Evolutionary conservation across 2,888 invertebrate species (phyloP), one percentile per base, ranked within the genome.

Genomic region (Sarcophaga rosellei): DNA sequence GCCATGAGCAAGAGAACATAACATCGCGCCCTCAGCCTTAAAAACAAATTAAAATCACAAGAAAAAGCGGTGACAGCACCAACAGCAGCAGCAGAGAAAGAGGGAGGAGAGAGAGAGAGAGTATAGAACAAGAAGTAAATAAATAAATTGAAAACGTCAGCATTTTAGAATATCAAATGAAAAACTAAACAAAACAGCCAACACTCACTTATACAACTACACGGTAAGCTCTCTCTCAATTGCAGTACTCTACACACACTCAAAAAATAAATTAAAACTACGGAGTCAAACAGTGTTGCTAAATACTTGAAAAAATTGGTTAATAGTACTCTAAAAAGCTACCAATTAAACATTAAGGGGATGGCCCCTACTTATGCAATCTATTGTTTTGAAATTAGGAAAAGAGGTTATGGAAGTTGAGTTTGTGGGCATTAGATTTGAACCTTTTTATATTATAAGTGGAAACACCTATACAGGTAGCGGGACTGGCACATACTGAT

Each of bases 71-170:
- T 35, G 35, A 35, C 35, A 35, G 35, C 35, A 35, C 35, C 35
- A 35, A 35, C 35, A 10, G 8, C 35, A 35, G 35, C 35, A 35
- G 6, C 35, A 35, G 35, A 6, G 35, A 47, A 35, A 20, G 63
- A 66, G 59, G 23, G 25, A n/a, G n/a, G 63, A 23, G 10, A 68
- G 65, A 65, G 35, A 45, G 17, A 80, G 35, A 47, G 61, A 81
- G 47, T 15, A 0, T 5, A 53, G 59, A 74, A 61, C 17, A 35
- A 45, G 59, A n/a, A 17, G 76, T 81, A 57, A 81, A 77, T 70
- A 65, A 86, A 75, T 81, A 78, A 72, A 84, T 78, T 70, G 61
- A 84, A 86, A 81, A 78, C 84, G 84, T 86, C 81, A 86, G 78
- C 86, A 74, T 78, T 84, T 85, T 75, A 81, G 81, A 74, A 81